Evolutionary conservation across 2,888 invertebrate genomes (phyloP), one percentile per base, ranked within the genome.

Genomic region (Drosophila anceps): DNA sequence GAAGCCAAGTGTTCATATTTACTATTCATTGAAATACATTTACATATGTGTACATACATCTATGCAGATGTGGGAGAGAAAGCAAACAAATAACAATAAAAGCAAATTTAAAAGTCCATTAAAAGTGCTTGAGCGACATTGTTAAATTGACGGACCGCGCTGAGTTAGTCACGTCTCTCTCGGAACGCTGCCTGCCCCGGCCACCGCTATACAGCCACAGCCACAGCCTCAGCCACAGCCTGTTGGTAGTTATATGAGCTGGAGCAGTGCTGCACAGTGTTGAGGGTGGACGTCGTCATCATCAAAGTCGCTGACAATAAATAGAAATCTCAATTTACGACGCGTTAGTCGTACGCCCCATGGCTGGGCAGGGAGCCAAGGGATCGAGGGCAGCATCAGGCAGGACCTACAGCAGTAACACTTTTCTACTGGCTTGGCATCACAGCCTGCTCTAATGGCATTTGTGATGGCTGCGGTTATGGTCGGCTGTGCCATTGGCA

Each of bases 41-140:
- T 33, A 33, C 24, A 48, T 64, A 29, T 35, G 31, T 39, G 9
- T n/a, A 15, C 33, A 33, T 4, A 20, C 20, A 20, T 18, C 2
- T 9, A 41, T 65, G 24, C 20, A 24, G 29, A 29, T 59, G 27
- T 10, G 33, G 18, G 20, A 20, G 39, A 63, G 57, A 58, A 69
- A 75, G 67, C 65, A 84, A 85, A 68, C 75, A 78, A 67, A 71
- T 79, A 74, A 69, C 75, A 90, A 76, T 82, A 72, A 87, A 90
- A 85, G 67, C 81, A 68, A 79, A 86, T 82, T 91, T 82, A 91
- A 88, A 91, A 90, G 87, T 91, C 90, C 90, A 90, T 91, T 90
- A 88, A 91, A 91, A 91, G 76, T 75, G 86, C 79, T 86, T 76
- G 78, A 79, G 74, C 70, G 79, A 75, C 84, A 79, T 87, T 81